phyloP scores from a whole-genome alignment of 2,797 vertebrate species.

The Atherinosoma microstoma region DNA sequence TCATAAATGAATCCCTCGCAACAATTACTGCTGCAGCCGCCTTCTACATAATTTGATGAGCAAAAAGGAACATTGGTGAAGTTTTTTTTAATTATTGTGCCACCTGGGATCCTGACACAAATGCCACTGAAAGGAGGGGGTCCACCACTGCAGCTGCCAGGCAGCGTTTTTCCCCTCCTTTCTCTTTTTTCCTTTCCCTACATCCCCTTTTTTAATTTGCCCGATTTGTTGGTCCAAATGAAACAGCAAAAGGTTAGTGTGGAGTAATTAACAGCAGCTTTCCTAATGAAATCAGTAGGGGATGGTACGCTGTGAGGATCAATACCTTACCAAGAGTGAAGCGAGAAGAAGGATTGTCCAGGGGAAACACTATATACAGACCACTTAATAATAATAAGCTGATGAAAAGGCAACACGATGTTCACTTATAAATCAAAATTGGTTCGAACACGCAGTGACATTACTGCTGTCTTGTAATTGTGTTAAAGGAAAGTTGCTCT shows the following conservation, averaged over 20 bases:
- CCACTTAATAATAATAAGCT: conserved; percentile 86
- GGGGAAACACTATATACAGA: conserved; percentile 83
- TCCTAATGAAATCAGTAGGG: conserved; percentile 89
- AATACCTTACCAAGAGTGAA: conserved; percentile 84
- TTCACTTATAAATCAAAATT: conserved; percentile 84
- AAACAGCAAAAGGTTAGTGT: conserved; percentile 92
- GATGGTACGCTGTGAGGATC: conserved; percentile 85
- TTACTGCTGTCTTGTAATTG: conserved; percentile 82
- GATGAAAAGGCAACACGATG: conserved; percentile 83
- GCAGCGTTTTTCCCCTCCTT: neutral
- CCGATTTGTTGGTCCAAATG: conserved; percentile 93
- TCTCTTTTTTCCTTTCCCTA: conserved; percentile 58
- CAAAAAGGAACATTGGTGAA: conserved; percentile 78
- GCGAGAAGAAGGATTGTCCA: conserved; percentile 75
- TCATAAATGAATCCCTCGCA: conserved; percentile 79
- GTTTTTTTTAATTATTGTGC: conserved; percentile 74
- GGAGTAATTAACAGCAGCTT: conserved; percentile 91
- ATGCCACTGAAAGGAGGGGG: conserved; percentile 51
- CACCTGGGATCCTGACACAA: conserved; percentile 78
- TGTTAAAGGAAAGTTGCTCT: conserved; percentile 68
- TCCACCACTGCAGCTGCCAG: conserved; percentile 44
- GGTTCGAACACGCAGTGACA: conserved; percentile 65
- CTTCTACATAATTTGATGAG: conserved; percentile 84
- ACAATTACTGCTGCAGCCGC: conserved; percentile 78
- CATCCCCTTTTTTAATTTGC: conserved; percentile 85